phyloP scores from a whole-genome alignment of 2,888 invertebrate species.

The Luffia ferchaultella region DNA sequence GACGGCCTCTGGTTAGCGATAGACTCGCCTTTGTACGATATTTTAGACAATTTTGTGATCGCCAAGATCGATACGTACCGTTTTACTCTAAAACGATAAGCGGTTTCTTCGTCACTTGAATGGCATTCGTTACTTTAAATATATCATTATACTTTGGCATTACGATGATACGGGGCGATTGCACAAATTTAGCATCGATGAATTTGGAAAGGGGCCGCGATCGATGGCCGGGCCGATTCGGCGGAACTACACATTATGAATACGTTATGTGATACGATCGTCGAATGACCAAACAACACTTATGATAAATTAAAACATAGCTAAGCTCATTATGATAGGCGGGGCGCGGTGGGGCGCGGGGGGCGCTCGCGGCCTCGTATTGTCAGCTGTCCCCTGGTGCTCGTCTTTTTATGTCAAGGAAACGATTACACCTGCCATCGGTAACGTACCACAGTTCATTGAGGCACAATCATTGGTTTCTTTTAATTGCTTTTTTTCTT shows the following conservation, averaged over 20 bases:
- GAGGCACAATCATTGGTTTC: conserved; percentile 68
- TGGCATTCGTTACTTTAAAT: conserved; percentile 39
- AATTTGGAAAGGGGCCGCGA: too few relatives aligned
- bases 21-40: conserved; percentile 35
- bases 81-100: too few relatives aligned
- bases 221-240: conserved; percentile 1
- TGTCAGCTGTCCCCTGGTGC: conserved; percentile 27
- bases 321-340: conserved; percentile 56
- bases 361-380: conserved; percentile 46
- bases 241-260: conserved; percentile 22
- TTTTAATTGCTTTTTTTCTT: conserved; percentile 57
- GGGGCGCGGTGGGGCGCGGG: conserved; percentile 46
- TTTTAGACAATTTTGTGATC: conserved; percentile 62
- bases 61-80: too few relatives aligned
- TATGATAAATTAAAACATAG: conserved; percentile 63
- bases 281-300: conserved; percentile 65
- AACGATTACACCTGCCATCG: conserved; percentile 60
- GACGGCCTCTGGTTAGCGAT: conserved; percentile 19
- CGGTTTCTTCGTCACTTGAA: too few relatives aligned
- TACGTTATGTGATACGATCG: conserved; percentile 16
- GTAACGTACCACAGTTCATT: conserved; percentile 67
- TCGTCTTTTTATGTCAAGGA: conserved; percentile 23
- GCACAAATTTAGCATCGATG: not conserved
- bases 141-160: conserved; percentile 61
- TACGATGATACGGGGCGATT: conserved; percentile 22